Conservation (phyloP, 2,113 vertebrate genomes). For the Propithecus coquereli region DNA sequence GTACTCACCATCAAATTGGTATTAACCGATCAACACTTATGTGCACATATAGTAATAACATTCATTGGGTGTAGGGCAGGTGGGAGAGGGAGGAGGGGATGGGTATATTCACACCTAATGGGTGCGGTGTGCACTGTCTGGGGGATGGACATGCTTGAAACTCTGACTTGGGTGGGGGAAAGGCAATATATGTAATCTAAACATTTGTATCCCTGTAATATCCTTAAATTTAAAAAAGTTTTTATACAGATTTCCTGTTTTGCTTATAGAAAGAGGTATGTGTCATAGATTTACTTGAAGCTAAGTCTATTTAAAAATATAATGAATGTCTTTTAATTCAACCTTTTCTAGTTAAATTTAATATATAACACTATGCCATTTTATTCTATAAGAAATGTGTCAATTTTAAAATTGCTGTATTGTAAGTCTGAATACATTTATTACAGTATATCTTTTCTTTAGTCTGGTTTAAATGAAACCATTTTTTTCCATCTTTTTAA, state of each 20-base stretch:
- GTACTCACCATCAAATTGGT: no score
- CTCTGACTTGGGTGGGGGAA: no score
- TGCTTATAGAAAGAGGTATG: background rate
- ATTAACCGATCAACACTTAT: no score
- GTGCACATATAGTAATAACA: no score
- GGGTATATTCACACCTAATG: no score
- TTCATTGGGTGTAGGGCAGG: no score
- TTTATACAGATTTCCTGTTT: background rate
- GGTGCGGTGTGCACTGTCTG: no score
- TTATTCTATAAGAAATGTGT: conserved; percentile 75
- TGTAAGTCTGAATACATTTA: conserved; percentile 76
- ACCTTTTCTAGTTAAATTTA: conserved; percentile 54
- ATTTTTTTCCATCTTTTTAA: conserved; percentile 77
- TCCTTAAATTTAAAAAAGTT: no score
- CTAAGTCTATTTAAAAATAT: conserved; percentile 18
- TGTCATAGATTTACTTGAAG: background rate
- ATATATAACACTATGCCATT: conserved; percentile 73
- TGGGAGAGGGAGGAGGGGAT: no score
- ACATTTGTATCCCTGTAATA: no score
- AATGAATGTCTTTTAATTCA: background rate
- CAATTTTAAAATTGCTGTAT: conserved; percentile 79
- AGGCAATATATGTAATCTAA: no score
- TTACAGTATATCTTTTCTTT: conserved; percentile 78
- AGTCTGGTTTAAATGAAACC: conserved; percentile 77
- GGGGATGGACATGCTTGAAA: no score